Percentiles rank a stretch among this genome's conserved stretches.
Conservation (phyloP, 1,140 invertebrate species). For the Drosophila pruinosa region DNA sequence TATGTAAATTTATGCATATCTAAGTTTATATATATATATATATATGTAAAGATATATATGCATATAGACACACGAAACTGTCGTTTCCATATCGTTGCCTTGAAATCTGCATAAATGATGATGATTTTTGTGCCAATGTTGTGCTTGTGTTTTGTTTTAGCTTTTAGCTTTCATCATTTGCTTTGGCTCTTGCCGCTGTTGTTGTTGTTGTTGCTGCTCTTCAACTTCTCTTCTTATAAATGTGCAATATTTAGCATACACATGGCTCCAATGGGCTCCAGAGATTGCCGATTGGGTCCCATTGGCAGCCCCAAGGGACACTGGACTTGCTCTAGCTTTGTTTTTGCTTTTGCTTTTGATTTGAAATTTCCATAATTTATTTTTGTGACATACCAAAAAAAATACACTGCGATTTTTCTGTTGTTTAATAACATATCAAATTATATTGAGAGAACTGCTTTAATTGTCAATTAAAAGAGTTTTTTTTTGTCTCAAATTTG, state of each 20-base stretch:
- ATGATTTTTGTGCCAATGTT: conserved; percentile 54
- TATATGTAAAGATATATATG: conserved; percentile 1
- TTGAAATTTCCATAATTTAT: conserved; percentile 63
- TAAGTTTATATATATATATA: conserved; percentile 32
- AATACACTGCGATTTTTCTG: too few species aligned
- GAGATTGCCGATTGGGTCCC: conserved; percentile 7
- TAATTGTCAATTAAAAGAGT: too few species aligned
- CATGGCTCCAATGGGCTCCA: conserved; percentile 16
- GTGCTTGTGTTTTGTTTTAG: neutral
- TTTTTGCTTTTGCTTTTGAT: conserved; percentile 7
- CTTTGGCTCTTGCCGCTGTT: too few species aligned
- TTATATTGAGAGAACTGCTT: too few species aligned
- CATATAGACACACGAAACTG: conserved; percentile 44
- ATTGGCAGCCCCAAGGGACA: conserved; percentile 42
- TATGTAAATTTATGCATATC: conserved; percentile 56
- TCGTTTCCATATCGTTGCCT: conserved; percentile 63
- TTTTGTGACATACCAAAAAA: conserved; percentile 11
- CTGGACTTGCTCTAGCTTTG: neutral
- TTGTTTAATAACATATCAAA: neutral
- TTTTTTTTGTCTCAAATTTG: too few species aligned
- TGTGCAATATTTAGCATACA: conserved; percentile 53
- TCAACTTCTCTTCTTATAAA: conserved; percentile 47
- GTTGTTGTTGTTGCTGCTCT: conserved; percentile 16
- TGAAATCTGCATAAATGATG: conserved; percentile 77
- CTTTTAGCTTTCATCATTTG: conserved; percentile 61